Percentiles rank a stretch among this genome's conserved stretches.
phyloP scores from a whole-genome alignment of 2,888 invertebrate genomes.

The Lacanobia wlatinum region DNA sequence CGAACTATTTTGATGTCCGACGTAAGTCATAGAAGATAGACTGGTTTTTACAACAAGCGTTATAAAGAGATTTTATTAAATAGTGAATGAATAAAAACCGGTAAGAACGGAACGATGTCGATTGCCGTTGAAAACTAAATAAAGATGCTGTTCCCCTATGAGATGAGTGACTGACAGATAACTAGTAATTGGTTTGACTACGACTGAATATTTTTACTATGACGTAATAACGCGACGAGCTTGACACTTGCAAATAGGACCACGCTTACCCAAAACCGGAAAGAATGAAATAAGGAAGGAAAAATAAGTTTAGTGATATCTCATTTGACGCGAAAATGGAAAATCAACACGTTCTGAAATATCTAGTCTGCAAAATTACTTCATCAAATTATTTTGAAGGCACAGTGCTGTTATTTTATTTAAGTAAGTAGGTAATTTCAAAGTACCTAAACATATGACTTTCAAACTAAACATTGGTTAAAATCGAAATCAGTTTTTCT shows the following conservation, averaged over 20 bases:
- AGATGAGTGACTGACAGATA: not conserved
- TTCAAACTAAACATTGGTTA: too few species aligned
- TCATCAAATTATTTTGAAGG: too few species aligned
- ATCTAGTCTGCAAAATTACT: too few species aligned
- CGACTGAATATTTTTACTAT: conserved; percentile 11
- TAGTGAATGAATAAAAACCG: conserved; percentile 18
- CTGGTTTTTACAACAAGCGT: not conserved
- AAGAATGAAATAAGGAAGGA: not conserved
- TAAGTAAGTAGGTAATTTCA: too few species aligned
- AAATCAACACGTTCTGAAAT: too few species aligned
- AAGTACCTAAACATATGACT: too few species aligned
- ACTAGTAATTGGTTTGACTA: conserved; percentile 1
- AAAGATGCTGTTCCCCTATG: conserved; percentile 10
- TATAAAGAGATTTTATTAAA: not conserved
- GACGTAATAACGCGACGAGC: not conserved
- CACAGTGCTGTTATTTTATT: too few species aligned
- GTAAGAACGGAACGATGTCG: conserved; percentile 3
- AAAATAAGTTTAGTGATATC: too few species aligned
- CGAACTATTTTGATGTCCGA: conserved; percentile 25
- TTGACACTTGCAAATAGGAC: not conserved
- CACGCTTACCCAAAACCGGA: not conserved
- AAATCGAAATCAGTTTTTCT: too few species aligned
- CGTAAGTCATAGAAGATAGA: conserved; percentile 34
- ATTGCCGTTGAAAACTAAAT: conserved; percentile 15
- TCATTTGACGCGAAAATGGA: too few species aligned